Base-by-base conservation (phyloP, 2,797 vertebrate genomes). In the Phrynocephalus forsythii region DNA sequence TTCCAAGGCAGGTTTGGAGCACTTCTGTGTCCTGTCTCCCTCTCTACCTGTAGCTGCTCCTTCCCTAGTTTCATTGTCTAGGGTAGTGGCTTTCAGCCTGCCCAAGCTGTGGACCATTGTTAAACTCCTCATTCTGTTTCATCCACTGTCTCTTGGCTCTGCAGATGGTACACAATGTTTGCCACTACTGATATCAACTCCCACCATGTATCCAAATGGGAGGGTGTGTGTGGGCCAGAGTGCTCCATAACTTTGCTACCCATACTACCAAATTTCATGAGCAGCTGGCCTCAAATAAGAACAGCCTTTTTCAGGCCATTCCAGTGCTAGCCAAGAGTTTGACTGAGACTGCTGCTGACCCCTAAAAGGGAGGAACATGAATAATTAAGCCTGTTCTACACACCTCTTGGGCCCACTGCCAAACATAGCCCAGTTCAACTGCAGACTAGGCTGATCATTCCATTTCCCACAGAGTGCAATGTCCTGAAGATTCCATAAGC, bases 291-390 rank as follows among this genome's bases (percentile, higher is more conserved):
- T 90, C 56, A 86, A 91, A 73, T 52, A 71, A 84, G 28, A 88
- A 13, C 28, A 86, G 63, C 0, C 50, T 88, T 93, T 80, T 93
- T 80, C n/a, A 82, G 85, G 20, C 16, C 8, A 10, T 18, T 67
- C 52, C 66, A 86, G 28, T 16, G 16, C 80, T 63, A 69, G 10
- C 3, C 77, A 84, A 0, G 0, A 38, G 68, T 52, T 86, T 71
- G 11, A 89, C 86, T 84, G 38, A 77, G 48, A 9, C 78, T 24
- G 76, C 83, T 0, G 0, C 30, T 89, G 24, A 3, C 66, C 88
- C 50, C 87, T 87, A 50, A 88, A 28, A 7, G 72, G 75, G 84
- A 90, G 16, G 85, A 83, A 78, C 80, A 83, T 87, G n/a, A 0
- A 0, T 66, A 87, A 4, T 63, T 75, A 52, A 75, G 66, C 33